Conservation (phyloP, 2,797 vertebrate genomes). For the Bradypodion ventrale region DNA sequence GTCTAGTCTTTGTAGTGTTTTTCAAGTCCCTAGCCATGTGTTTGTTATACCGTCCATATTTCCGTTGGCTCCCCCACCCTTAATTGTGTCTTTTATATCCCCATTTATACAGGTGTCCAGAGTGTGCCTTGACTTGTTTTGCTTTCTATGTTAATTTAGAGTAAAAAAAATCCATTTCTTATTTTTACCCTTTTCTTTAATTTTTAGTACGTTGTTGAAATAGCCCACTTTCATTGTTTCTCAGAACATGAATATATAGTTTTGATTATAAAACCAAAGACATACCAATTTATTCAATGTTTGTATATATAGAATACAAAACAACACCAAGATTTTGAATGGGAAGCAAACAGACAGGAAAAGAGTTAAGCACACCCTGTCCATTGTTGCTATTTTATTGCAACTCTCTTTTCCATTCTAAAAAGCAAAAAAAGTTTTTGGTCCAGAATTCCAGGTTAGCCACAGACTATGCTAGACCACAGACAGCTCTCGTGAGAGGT, state of each 20-base stretch:
- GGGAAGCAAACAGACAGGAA: neutral
- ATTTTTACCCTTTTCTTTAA: neutral
- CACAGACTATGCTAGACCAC: neutral
- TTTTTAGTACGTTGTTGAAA: neutral
- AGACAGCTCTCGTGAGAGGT: neutral
- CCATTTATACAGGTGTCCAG: neutral
- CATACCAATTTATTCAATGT: neutral
- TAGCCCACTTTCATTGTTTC: neutral
- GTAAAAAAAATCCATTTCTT: neutral
- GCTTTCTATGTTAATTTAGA: neutral
- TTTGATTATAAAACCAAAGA: neutral
- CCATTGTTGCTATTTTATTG: neutral
- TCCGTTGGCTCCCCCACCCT: no score
- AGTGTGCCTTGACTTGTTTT: neutral
- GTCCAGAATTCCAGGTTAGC: neutral
- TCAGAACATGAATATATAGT: neutral
- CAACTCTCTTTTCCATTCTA: neutral
- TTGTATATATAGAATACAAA: neutral
- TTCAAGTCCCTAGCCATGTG: no score
- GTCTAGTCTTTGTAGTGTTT: no score
- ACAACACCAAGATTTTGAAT: neutral
- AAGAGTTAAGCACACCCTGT: neutral
- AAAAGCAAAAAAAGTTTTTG: neutral
- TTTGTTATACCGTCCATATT: no score
- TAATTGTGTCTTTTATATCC: no score